These are phyloP conservation scores for Canis aureus DNA, from an alignment of 2,113 vertebrate genomes.

Conservation along the genomic window DNA sequence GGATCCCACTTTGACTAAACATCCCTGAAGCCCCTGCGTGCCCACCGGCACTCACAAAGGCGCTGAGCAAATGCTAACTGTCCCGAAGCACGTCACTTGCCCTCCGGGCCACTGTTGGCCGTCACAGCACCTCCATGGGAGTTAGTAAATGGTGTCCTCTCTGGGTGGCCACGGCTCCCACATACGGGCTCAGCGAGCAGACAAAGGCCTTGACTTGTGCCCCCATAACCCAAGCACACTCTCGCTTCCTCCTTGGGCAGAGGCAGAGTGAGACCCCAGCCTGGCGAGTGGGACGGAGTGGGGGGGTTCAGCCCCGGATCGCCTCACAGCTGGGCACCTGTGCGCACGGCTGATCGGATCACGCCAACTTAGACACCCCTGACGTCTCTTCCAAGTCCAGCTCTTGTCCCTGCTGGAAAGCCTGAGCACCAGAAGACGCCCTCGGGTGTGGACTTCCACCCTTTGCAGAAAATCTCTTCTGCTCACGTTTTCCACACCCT, in stretches of 20 bases:
- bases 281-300: fast-evolving
- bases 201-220: background rate
- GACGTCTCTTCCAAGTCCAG: fast-evolving
- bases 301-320: fast-evolving
- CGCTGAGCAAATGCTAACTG: background rate
- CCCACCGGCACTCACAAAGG: background rate
- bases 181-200: fast-evolving
- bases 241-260: background rate
- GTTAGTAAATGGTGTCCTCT: fast-evolving
- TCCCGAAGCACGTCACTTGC: fast-evolving
- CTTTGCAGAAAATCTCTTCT: background rate
- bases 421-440: fast-evolving
- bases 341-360: fast-evolving
- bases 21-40: background rate
- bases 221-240: background rate
- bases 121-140: fast-evolving
- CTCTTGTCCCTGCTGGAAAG: background rate
- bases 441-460: background rate
- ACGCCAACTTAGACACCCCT: fast-evolving
- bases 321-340: fast-evolving
- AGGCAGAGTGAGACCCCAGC: background rate
- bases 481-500: background rate
- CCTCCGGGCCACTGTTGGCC: fast-evolving
- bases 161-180: background rate
- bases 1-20: background rate